Evolutionary conservation across 2,797 vertebrate genomes (phyloP), one percentile per base, ranked within the genome.

Genomic region (Labroides dimidiatus): DNA sequence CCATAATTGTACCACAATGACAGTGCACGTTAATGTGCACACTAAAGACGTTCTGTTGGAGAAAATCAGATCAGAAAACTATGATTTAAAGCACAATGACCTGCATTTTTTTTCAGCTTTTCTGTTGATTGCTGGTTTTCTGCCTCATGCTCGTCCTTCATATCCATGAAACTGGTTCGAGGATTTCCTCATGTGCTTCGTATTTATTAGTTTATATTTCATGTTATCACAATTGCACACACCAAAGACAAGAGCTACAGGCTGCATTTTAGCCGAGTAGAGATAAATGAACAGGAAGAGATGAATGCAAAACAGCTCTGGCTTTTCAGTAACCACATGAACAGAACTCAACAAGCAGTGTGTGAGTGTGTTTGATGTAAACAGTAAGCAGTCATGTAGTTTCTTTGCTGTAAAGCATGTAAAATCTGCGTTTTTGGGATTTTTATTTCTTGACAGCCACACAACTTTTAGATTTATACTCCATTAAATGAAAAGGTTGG

Each of bases 91-190:
- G 30, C 6, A 20, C 37, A 11, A 39, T 69, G 8, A 63, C 16
- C 21, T 66, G 61, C 15, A 33, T 52, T 69, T 76, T 61, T 69
- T 37, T 33, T 52, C 41, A 62, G 47, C 67, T 80, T 64, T 62
- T 71, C 6, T 51, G 17, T 27, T 70, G n/a, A 54, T 27, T 75
- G 57, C 64, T 77, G 69, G 71, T 45, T 78, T 48, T 85, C 61
- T 82, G 48, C 50, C 30, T 58, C 42, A 52, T 75, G 69, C 16
- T 73, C 11, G 58, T 24, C 37, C 37, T 67, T 45, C 42, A 42
- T 62, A 48, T 70, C 53, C 33, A 45, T 59, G 60, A 41, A 77
- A 53, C 6, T 75, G 56, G 21, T 62, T 53, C 2, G 13, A 75
- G 55, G 55, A 64, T 79, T 83, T 74, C 8, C 30, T 33, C 30